phyloP scores from a whole-genome alignment of 2,113 vertebrate genomes.

The Callipepla squamata region DNA sequence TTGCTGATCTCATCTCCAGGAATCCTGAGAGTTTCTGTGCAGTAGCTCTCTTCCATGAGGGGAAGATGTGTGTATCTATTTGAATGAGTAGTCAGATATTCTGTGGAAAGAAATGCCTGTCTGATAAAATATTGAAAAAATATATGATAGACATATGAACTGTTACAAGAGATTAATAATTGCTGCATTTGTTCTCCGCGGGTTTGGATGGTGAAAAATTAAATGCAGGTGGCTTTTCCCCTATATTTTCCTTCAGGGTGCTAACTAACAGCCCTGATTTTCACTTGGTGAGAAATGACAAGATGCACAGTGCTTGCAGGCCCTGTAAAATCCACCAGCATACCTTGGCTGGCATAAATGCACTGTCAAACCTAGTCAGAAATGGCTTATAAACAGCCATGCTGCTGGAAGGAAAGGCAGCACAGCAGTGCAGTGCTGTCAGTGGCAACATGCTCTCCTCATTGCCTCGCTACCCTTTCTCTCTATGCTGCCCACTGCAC shows the following conservation, averaged over 20 bases:
- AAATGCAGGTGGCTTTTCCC: background rate
- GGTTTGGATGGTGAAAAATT: background rate
- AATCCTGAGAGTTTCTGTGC: background rate
- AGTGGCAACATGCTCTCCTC: background rate
- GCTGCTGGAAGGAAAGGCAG: background rate
- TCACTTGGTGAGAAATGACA: background rate
- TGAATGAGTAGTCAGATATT: background rate
- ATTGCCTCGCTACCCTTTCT: background rate
- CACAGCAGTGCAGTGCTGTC: background rate
- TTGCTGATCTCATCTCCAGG: fast-evolving
- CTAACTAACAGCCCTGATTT: background rate
- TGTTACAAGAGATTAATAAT: background rate
- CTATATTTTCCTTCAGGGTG: background rate
- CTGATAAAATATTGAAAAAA: background rate
- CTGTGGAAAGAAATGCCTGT: background rate
- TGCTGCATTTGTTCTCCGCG: background rate
- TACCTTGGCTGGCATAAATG: background rate
- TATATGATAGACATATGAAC: background rate
- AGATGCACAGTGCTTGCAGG: fast-evolving
- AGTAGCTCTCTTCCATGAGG: background rate
- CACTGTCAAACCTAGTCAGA: background rate
- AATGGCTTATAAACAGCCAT: background rate
- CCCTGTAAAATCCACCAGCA: background rate
- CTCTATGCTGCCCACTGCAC: background rate
- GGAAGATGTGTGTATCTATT: background rate